Conservation (phyloP, 1,140 invertebrate species). For the Carposina sasakii region DNA sequence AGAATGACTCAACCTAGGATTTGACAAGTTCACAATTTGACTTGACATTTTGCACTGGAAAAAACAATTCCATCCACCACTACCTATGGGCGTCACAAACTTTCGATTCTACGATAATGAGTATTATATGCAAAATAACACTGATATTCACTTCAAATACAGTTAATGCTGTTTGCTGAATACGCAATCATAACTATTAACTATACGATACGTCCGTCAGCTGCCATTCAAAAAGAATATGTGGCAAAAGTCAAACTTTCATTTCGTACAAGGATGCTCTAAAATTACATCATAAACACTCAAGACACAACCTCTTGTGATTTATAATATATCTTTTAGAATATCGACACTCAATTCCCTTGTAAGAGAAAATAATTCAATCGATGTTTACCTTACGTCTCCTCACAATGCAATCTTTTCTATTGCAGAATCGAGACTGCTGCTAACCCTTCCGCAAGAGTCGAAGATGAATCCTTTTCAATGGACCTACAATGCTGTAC, state of each 20-base stretch:
- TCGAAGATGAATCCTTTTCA: conserved; percentile 63
- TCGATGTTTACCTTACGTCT: conserved; percentile 74
- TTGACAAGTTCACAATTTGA: conserved; percentile 70
- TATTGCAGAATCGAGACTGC: conserved; percentile 71
- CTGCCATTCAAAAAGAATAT: conserved; percentile 72
- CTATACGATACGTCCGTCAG: conserved; percentile 67
- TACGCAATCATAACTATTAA: conserved; percentile 58
- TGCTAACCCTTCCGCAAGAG: conserved; percentile 69
- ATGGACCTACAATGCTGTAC: conserved; percentile 58
- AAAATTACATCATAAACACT: conserved; percentile 72
- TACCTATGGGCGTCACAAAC: conserved; percentile 38
- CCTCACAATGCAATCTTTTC: conserved; percentile 70
- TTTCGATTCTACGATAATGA: conserved; percentile 27
- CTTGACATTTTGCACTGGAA: conserved; percentile 64
- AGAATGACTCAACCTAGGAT: conserved; percentile 68
- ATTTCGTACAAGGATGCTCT: conserved; percentile 72
- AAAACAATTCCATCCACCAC: conserved; percentile 52
- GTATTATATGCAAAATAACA: conserved; percentile 28
- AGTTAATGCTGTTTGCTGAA: conserved; percentile 56
- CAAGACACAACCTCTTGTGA: conserved; percentile 39
- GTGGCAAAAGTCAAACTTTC: conserved; percentile 73
- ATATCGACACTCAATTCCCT: conserved; percentile 49
- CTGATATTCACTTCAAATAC: conserved; percentile 25
- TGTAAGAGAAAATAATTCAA: conserved; percentile 67
- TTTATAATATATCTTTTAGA: conserved; percentile 34